Evolutionary conservation across 2,888 invertebrate species (phyloP), one percentile per base, ranked within the genome.

Genomic region (Melangyna quadrimaculata): DNA sequence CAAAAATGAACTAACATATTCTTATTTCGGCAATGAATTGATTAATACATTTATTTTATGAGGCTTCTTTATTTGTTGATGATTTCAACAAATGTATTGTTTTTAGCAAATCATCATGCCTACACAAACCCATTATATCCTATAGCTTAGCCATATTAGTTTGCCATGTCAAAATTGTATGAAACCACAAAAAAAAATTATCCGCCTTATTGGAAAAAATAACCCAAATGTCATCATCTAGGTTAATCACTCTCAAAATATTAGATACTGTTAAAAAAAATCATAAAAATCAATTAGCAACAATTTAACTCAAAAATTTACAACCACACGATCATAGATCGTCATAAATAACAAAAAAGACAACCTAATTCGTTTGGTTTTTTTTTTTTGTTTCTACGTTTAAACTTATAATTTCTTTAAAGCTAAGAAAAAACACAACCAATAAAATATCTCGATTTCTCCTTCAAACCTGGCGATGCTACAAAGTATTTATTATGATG

Each of bases 261-360:
- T 5, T 7, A 12, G 55, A 80, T n/a, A 48, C n/a, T n/a, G n/a
- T 35, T 24, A 69, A 12, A 29, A 75, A 79, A 80, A 84, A 37
- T 57, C 80, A 19, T 86, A 69, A 73, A 80, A 73, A 80, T 77
- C 86, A 72, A 86, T 86, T 86, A 86, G 86, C 67, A 65, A 63
- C 81, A 86, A 86, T 81, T 86, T 73, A 81, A 35, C 51, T 40
- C 17, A 57, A 61, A 59, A 72, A 81, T 78, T 86, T 81, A 86
- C 86, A 73, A 57, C 69, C 77, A 32, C 84, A 74, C 67, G 51
- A 70, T 72, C 75, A 69, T 45, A 71, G 74, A 75, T 57, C 45
- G 79, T 53, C 79, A 77, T 86, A 86, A 81, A 80, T 69, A 55
- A 69, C 48, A 71, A 22, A 57, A 73, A 10, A 48, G 43, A 37